Percentiles rank a stretch among this genome's conserved stretches.
These are phyloP conservation scores for Corythoichthys intestinalis DNA, from an alignment of 2,113 vertebrate species.

Conservation along the genomic window DNA sequence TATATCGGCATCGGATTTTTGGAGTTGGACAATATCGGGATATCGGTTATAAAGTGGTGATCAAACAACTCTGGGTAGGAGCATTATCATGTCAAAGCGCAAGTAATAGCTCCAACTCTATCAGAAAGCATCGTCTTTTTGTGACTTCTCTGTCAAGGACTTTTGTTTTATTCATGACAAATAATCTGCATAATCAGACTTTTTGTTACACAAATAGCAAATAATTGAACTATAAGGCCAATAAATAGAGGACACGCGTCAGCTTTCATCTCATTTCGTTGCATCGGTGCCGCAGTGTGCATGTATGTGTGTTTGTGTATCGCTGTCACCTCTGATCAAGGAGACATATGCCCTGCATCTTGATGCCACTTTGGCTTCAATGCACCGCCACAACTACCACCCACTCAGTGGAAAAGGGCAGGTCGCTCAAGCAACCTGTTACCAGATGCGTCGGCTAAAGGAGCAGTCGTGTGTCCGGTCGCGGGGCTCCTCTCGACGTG, in stretches of 20 bases:
- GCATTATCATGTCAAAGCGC: too few relatives aligned
- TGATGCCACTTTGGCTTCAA: conserved; percentile 15
- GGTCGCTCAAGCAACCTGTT: conserved; percentile 38
- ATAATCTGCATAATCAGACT: conserved; percentile 1
- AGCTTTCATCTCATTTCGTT: not conserved
- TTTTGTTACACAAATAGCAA: conserved; percentile 2
- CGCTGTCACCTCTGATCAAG: conserved; percentile 45
- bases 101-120: too few relatives aligned
- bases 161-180: not conserved
- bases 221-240: conserved; percentile 2
- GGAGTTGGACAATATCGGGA: too few relatives aligned
- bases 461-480: conserved; percentile 15
- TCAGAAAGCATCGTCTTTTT: not conserved
- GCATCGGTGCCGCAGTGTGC: not conserved
- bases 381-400: conserved; percentile 18
- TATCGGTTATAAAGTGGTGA: too few relatives aligned
- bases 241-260: conserved; percentile 4
- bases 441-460: conserved; percentile 21
- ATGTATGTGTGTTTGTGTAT: conserved; percentile 2
- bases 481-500: conserved; percentile 12
- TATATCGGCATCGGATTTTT: too few relatives aligned
- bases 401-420: conserved; percentile 16
- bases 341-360: conserved; percentile 36
- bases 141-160: not conserved
- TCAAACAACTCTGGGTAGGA: too few relatives aligned